Evolutionary conservation across 64 coral and sea anemone genomes (phyloP).

Genomic region (Porites australiensis): DNA sequence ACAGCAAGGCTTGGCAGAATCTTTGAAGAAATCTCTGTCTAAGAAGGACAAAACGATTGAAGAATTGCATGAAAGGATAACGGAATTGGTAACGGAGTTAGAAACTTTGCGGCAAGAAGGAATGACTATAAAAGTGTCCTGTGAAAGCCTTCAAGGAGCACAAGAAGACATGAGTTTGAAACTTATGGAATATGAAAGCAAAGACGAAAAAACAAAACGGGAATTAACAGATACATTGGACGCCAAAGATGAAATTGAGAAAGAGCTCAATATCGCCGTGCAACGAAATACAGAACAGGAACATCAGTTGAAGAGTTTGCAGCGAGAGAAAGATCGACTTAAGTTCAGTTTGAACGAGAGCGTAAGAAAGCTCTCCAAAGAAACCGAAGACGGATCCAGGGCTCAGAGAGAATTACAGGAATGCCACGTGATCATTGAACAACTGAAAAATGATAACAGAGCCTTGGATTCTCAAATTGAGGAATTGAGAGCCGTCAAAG

Average conservation of each 20-base stretch:
- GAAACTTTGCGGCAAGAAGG: constrained; percentile 76
- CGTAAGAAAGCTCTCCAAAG: constrained; percentile 30
- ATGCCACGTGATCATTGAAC: constrained; percentile 11
- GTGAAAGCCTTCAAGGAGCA: constrained; percentile 39
- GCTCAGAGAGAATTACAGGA: constrained; percentile 48
- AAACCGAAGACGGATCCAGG: constrained; percentile 50
- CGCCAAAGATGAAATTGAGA: constrained; percentile 72
- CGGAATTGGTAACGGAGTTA: constrained; percentile 74
- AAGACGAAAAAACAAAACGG: constrained; percentile 34
- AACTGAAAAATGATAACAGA: constrained; percentile 18
- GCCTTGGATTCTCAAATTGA: constrained; percentile 52
- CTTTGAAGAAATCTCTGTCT: constrained; percentile 63
- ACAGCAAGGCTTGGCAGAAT: constrained; percentile 77
- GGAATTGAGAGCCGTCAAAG: constrained; percentile 35
- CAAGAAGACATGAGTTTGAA: constrained; percentile 67
- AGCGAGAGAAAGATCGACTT: constrained; percentile 71
- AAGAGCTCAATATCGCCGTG: constrained; percentile 31
- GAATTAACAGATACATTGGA: constrained; percentile 54
- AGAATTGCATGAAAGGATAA: constrained; percentile 58
- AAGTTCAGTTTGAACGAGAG: constrained; percentile 55
- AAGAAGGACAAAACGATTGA: constrained; percentile 84
- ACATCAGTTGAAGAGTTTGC: constrained; percentile 52
- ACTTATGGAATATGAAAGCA: constrained; percentile 46
- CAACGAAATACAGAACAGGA: constrained; percentile 43
- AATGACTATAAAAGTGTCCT: constrained; percentile 69